These are phyloP conservation scores for Phylloscopus trochiloides DNA, from an alignment of 2,113 vertebrate genomes.

Conservation along the genomic window DNA sequence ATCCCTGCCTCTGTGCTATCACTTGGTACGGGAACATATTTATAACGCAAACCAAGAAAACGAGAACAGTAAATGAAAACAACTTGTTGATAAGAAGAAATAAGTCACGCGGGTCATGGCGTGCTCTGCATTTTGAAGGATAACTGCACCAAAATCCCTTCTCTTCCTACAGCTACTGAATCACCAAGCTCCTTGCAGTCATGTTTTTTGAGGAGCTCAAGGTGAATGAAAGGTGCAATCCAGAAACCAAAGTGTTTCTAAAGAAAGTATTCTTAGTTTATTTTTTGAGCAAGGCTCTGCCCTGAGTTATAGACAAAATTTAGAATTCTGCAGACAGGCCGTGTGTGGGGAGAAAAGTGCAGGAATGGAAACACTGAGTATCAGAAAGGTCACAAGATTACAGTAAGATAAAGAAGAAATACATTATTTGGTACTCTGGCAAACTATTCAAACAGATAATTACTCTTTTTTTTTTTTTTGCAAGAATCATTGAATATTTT, in stretches of 20 bases:
- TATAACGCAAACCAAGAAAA: background rate
- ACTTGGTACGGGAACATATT: background rate
- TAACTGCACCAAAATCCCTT: background rate
- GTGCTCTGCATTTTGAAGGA: background rate
- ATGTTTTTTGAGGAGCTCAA: background rate
- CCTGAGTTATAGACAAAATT: background rate
- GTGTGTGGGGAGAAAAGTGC: background rate
- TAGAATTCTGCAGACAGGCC: background rate
- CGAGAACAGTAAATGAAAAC: background rate
- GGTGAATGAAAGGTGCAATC: background rate
- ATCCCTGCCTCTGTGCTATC: background rate
- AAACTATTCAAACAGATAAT: background rate
- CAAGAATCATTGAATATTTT: background rate
- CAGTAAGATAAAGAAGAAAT: background rate
- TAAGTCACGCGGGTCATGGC: fast-evolving
- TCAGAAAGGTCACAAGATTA: background rate
- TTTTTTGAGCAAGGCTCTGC: background rate
- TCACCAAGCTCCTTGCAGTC: background rate
- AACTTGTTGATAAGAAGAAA: background rate
- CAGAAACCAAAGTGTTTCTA: background rate
- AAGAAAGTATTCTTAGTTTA: background rate
- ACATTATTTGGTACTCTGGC: background rate
- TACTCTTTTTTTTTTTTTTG: background rate
- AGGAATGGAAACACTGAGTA: background rate
- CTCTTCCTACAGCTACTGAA: background rate